Evolutionary conservation across 2,797 vertebrate species (phyloP).

Genomic region (Bovichtus diacanthus): DNA sequence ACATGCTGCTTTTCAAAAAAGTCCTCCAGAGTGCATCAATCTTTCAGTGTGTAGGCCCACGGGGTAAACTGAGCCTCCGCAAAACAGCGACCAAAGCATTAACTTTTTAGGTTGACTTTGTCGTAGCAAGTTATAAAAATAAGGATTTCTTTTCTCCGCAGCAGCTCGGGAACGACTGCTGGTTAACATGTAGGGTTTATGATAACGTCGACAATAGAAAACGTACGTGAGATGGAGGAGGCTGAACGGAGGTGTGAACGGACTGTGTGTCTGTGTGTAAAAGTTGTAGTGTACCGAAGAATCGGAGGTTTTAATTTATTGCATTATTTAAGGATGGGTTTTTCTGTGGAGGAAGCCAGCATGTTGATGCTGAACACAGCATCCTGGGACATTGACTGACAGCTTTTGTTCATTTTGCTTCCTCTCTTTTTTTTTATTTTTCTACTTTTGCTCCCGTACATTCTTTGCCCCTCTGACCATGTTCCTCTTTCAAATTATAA

Average conservation of each 20-base stretch:
- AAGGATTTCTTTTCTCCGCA: too few relatives aligned
- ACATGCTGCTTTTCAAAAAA: too few relatives aligned
- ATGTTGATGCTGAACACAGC: background rate
- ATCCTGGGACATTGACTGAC: background rate
- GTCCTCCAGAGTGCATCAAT: background rate
- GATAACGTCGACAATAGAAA: background rate
- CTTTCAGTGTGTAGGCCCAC: too few relatives aligned
- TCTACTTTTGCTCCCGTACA: background rate
- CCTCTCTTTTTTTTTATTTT: background rate
- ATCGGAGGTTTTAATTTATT: background rate
- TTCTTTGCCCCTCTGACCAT: background rate
- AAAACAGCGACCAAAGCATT: background rate
- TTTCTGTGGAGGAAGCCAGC: background rate
- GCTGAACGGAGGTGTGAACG: background rate
- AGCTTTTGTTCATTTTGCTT: background rate
- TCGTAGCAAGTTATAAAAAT: too few relatives aligned
- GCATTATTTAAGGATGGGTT: background rate
- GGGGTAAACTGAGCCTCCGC: background rate
- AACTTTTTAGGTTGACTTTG: background rate
- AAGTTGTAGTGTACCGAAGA: background rate
- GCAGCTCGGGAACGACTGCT: background rate
- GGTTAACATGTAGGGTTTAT: background rate
- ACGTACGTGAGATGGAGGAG: background rate
- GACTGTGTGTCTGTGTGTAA: background rate
- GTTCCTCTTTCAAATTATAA: background rate